Conservation (phyloP, 2,888 invertebrate species). For the Lepidochrysops patricia region DNA sequence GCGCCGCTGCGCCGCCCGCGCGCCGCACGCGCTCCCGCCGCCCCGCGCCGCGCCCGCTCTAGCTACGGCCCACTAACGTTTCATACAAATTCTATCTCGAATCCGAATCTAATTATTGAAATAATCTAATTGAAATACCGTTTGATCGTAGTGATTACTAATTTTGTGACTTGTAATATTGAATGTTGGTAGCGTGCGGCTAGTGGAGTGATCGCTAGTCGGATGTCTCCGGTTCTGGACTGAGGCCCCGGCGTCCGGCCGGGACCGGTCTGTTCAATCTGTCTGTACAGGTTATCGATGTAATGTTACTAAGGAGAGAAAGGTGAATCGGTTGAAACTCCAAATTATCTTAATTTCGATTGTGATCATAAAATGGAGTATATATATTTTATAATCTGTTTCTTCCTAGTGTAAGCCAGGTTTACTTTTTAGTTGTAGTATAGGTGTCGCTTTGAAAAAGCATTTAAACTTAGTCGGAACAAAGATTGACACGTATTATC, state of each 20-base stretch:
- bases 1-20: too few relatives aligned
- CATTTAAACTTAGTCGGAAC: constrained; percentile 2
- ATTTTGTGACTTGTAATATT: constrained; percentile 2
- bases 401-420: constrained; percentile 5
- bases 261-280: not conserved
- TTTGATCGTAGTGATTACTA: not conserved
- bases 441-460: constrained; percentile 3
- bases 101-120: constrained; percentile 3
- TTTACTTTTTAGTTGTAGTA: not conserved
- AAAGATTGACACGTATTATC: not conserved
- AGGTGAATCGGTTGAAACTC: not conserved
- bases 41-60: not conserved
- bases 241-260: not conserved
- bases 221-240: too few relatives aligned
- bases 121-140: not conserved
- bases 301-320: not conserved
- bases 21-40: not conserved
- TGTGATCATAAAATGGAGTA: not conserved
- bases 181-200: not conserved
- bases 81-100: not conserved
- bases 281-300: not conserved
- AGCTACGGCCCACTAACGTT: not conserved
- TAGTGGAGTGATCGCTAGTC: not conserved
- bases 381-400: not conserved
- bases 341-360: not conserved